A percentile compares a stretch with the other conserved stretches of the same genome.
These are phyloP conservation scores for Indicator indicator DNA, from an alignment of 2,113 vertebrate genomes.

Conservation along the genomic window DNA sequence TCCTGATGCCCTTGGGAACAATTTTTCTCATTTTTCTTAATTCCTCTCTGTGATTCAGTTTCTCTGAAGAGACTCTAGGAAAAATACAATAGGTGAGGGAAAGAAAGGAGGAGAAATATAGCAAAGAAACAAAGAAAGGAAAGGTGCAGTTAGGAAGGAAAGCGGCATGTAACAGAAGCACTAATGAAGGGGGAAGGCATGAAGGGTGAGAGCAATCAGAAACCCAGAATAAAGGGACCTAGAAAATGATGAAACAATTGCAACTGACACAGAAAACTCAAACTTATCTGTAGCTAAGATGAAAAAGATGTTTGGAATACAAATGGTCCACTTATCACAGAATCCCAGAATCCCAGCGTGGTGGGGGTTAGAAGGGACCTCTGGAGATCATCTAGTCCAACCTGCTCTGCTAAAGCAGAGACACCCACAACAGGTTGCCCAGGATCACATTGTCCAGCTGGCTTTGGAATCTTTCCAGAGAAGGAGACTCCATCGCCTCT, in stretches of 20 bases:
- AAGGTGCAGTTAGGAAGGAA: background rate
- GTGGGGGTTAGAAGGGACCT: too few species aligned
- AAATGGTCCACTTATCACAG: background rate
- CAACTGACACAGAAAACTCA: background rate
- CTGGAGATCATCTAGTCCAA: too few species aligned
- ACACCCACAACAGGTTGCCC: too few species aligned
- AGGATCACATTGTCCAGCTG: too few species aligned
- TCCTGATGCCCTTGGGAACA: background rate
- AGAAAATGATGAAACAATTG: background rate
- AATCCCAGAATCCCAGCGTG: too few species aligned
- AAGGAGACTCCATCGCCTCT: too few species aligned
- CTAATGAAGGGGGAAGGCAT: background rate
- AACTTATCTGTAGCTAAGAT: background rate
- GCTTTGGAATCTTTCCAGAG: too few species aligned
- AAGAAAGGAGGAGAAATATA: background rate
- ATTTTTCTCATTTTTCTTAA: slow-evolving; percentile 39
- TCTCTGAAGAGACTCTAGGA: background rate
- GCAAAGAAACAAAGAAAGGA: background rate
- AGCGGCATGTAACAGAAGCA: background rate
- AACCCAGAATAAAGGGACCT: background rate
- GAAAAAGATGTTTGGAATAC: background rate
- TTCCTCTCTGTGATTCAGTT: slow-evolving; percentile 11
- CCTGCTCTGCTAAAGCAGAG: too few species aligned
- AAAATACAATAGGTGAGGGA: background rate
- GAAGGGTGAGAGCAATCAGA: background rate